A percentile compares a stretch with the other conserved stretches of the same genome.
These are phyloP conservation scores for Taenioides sp. DNA, from an alignment of 2,797 vertebrate genomes.

Conservation along the genomic window DNA sequence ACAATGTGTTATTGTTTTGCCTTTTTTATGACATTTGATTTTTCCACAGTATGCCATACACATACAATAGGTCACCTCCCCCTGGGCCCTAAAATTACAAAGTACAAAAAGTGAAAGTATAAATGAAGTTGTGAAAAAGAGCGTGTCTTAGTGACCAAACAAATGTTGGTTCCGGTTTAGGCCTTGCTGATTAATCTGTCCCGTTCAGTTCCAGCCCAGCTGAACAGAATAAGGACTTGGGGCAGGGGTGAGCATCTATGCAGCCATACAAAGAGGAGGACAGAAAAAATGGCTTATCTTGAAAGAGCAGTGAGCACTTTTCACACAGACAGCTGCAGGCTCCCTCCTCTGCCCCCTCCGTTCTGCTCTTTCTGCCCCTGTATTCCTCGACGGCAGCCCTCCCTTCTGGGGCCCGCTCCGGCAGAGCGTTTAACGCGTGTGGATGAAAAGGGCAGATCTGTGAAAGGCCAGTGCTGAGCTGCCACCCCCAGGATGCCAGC, in stretches of 20 bases:
- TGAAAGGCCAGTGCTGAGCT: constrained; percentile 79
- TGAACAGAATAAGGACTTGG: constrained; percentile 69
- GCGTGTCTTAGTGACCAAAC: constrained; percentile 42
- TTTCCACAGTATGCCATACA: not conserved
- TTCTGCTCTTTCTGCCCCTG: constrained; percentile 51
- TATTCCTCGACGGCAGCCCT: constrained; percentile 53
- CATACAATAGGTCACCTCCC: not conserved
- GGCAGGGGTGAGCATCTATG: constrained; percentile 67
- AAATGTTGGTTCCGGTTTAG: constrained; percentile 68
- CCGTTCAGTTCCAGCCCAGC: constrained; percentile 63
- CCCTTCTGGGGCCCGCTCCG: constrained; percentile 59
- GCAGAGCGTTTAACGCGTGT: constrained; percentile 77
- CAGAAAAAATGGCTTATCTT: constrained; percentile 74
- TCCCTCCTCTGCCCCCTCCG: constrained; percentile 54
- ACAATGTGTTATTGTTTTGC: not conserved
- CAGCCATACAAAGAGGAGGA: constrained; percentile 50
- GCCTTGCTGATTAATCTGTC: constrained; percentile 59
- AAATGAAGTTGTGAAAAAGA: constrained; percentile 13
- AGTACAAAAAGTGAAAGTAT: constrained; percentile 7
- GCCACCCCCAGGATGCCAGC: constrained; percentile 80
- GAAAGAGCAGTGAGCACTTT: constrained; percentile 78
- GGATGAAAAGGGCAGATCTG: constrained; percentile 84
- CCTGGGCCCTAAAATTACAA: constrained; percentile 27
- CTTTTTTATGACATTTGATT: not conserved
- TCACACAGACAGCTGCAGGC: constrained; percentile 80